Evolutionary conservation across 2,113 vertebrate species (phyloP).

Genomic region (Cephalophus harveyi): DNA sequence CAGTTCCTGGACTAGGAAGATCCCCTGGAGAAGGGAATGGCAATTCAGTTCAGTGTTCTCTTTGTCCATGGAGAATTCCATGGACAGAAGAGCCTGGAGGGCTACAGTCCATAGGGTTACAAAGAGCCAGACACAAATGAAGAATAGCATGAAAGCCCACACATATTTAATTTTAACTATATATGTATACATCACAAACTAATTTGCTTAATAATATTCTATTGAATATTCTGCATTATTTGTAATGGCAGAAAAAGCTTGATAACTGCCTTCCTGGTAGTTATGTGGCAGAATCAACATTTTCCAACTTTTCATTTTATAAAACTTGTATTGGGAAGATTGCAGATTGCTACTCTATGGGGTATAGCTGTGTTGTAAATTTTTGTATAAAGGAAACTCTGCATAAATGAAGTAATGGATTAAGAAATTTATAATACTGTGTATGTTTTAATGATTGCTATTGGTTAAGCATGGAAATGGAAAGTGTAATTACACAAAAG

Average conservation of each 20-base stretch:
- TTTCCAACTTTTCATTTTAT: background rate
- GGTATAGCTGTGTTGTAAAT: background rate
- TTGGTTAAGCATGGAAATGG: background rate
- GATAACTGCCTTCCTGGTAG: background rate
- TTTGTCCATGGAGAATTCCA: background rate
- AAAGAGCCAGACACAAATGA: background rate
- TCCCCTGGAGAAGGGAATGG: background rate
- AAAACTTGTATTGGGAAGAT: background rate
- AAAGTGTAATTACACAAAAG: background rate
- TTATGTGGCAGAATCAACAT: background rate
- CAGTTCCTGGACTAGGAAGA: background rate
- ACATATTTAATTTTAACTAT: background rate
- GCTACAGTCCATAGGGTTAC: background rate
- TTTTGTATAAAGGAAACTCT: background rate
- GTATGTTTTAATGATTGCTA: background rate
- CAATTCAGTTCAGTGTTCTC: background rate
- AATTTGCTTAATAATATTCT: background rate
- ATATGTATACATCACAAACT: background rate
- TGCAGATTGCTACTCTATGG: background rate
- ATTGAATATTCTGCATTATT: background rate
- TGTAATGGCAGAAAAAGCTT: background rate
- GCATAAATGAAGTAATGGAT: background rate
- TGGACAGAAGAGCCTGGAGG: background rate
- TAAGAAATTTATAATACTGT: background rate
- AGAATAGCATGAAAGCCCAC: background rate